phyloP scores from a whole-genome alignment of 2,797 vertebrate species.

The Sebastes elongatus region DNA sequence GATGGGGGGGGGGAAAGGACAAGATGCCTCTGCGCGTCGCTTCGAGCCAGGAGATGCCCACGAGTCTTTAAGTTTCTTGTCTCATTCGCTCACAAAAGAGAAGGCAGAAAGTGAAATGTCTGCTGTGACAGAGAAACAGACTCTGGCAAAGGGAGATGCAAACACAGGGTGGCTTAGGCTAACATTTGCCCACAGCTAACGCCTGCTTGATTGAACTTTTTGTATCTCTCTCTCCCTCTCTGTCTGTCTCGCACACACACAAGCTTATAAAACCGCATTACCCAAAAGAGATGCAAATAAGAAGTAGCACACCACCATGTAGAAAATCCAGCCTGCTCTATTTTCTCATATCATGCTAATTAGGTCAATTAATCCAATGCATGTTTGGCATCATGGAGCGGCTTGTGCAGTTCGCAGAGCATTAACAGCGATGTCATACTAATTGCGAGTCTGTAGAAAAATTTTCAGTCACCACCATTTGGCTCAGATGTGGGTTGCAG shows the following conservation, averaged over 20 bases:
- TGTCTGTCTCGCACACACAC: neutral
- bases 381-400: conserved; percentile 60
- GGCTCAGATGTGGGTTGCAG: conserved; percentile 18
- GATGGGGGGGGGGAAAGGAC: neutral
- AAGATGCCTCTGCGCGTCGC: conserved; percentile 19
- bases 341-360: conserved; percentile 60
- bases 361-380: conserved; percentile 60
- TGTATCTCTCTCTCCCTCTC: conserved; percentile 3
- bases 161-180: conserved; percentile 60
- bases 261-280: neutral
- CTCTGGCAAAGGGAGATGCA: conserved; percentile 51
- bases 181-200: conserved; percentile 63
- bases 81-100: conserved; percentile 45
- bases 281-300: conserved; percentile 23
- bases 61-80: conserved; percentile 47
- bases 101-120: conserved; percentile 45
- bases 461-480: conserved; percentile 28
- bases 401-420: conserved; percentile 47
- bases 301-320: conserved; percentile 35
- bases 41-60: conserved; percentile 50
- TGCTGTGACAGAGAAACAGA: conserved; percentile 57
- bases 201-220: conserved; percentile 51
- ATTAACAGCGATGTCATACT: conserved; percentile 51
- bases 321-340: conserved; percentile 18
- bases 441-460: conserved; percentile 39